phyloP scores from a whole-genome alignment of 30 jellyfish, hydroid and myxozoan genomes.

The Turritopsis dohrnii region DNA sequence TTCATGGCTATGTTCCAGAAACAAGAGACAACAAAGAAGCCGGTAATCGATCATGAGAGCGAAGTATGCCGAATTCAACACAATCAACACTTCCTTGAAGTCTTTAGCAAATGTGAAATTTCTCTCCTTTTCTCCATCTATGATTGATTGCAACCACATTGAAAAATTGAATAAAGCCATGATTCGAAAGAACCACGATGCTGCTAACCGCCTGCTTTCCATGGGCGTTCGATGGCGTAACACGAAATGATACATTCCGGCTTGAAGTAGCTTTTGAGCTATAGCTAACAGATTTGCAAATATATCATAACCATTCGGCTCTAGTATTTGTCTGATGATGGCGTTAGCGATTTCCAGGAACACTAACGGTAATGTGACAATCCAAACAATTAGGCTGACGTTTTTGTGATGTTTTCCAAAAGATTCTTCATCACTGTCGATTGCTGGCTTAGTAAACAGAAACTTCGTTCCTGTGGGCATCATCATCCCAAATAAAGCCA shows the following conservation, averaged over 20 bases:
- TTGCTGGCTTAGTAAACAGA: not conserved
- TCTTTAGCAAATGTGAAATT: not conserved
- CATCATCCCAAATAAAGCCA: not conserved
- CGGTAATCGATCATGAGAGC: constrained; percentile 23
- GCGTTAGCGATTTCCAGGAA: not conserved
- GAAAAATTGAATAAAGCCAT: constrained; percentile 22
- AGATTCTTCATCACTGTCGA: not conserved
- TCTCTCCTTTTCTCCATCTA: not conserved
- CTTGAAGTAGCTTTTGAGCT: constrained; percentile 11
- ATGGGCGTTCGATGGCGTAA: constrained; percentile 1
- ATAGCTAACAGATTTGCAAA: not conserved
- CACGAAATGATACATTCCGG: constrained; percentile 10
- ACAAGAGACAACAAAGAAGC: constrained; percentile 18
- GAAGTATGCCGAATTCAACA: not conserved
- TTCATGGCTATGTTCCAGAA: constrained; percentile 9
- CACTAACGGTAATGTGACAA: constrained; percentile 8
- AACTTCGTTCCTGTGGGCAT: not conserved
- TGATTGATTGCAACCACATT: constrained; percentile 15
- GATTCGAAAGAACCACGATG: constrained; percentile 19
- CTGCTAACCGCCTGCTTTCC: not conserved
- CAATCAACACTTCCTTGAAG: not conserved
- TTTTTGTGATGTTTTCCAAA: constrained; percentile 5
- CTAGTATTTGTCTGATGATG: not conserved
- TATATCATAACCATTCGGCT: not conserved
- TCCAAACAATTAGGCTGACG: constrained; percentile 6